phyloP scores from a whole-genome alignment of 2,797 vertebrate genomes.

The Agapornis canus region DNA sequence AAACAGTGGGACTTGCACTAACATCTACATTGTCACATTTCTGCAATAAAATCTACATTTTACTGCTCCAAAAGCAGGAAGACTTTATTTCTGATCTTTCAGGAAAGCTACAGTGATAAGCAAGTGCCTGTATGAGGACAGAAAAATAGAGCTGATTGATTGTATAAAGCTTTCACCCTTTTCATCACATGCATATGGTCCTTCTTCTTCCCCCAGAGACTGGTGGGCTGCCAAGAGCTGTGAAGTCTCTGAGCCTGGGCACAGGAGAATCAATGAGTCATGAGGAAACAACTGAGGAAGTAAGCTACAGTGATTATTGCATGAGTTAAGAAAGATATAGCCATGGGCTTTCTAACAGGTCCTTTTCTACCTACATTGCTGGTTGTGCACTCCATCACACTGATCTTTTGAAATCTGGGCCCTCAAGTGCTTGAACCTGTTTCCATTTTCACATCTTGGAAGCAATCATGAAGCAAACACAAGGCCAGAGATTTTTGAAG shows the following conservation, averaged over 20 bases:
- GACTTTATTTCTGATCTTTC: not conserved
- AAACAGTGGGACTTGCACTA: not conserved
- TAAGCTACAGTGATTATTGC: not conserved
- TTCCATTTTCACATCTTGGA: not conserved
- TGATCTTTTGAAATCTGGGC: not conserved
- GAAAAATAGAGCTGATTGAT: not conserved
- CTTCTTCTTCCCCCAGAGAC: not conserved
- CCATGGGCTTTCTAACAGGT: not conserved
- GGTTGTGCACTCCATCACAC: too few relatives aligned
- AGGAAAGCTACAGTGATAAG: not conserved
- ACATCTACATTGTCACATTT: not conserved
- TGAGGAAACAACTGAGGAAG: not conserved
- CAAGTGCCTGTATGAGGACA: fast-evolving
- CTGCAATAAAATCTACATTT: not conserved
- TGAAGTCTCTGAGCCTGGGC: not conserved
- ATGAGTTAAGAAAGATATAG: not conserved
- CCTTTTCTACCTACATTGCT: not conserved
- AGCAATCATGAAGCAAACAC: not conserved
- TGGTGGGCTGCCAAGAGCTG: not conserved
- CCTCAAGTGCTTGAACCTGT: not conserved
- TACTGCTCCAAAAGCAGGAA: not conserved
- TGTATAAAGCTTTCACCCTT: not conserved
- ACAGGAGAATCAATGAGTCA: not conserved
- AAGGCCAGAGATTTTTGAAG: not conserved
- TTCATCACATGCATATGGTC: not conserved